Evolutionary conservation across 2,113 vertebrate genomes (phyloP), one percentile per base, ranked within the genome.

Genomic region (Salvelinus sp.): DNA sequence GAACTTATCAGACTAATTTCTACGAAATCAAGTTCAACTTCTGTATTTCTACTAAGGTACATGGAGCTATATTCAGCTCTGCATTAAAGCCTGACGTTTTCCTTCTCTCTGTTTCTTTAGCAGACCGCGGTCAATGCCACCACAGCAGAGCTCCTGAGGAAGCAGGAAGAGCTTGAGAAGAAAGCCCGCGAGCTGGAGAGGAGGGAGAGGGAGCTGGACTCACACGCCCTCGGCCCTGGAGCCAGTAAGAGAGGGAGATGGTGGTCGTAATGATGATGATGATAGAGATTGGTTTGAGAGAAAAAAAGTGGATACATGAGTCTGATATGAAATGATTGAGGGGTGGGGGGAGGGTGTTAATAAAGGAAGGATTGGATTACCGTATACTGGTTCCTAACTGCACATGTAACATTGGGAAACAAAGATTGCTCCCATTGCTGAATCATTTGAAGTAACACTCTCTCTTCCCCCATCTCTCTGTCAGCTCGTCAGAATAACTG

Each of bases 161-260:
- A 95, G 82, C 97, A 99, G 88, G 96, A 97, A 88, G 97, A 98
- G 83, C 93, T 99, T 70, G 97, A 98, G 90, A 94, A 93, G 73
- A 98, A 97, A 82, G 97, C 97, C 0, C 93, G 88, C 68, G 97
- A 97, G 79, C 79, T 99, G 90, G 97, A 98, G 86, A 95, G 95
- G 73, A 89, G 96, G 77, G 97, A 98, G 86, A 80, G 95, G 68
- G 96, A 97, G 80, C 92, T 98, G 6, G 92, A 96, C 74, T 95
- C 93, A 0, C 95, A 96, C 1, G 90, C 93, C 60, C 90, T 96
- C 3, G 93, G 95, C 23, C 79, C 93, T 0, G 75, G 93, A 54
- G 86, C 94, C 3, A 69, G 96, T 97, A 89, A 92, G 89, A 82
- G 27, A 4, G 4, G 33, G 33, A 64, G 14, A 10, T 16, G 13